phyloP scores from a whole-genome alignment of 2,113 vertebrate genomes.

The Delphinapterus leucas region DNA sequence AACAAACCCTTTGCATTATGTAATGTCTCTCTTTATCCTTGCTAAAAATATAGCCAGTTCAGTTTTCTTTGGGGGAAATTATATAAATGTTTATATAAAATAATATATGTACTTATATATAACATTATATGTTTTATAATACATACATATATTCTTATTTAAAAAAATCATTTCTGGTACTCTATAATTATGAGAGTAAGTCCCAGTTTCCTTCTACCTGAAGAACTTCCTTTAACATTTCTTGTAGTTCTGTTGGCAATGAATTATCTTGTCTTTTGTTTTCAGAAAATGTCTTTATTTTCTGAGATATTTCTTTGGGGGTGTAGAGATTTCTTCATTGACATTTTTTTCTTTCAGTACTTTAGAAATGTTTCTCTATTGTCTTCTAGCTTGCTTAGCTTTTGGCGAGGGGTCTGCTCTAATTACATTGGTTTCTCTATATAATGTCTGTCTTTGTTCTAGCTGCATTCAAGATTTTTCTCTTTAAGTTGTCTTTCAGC shows the following conservation, averaged over 20 bases:
- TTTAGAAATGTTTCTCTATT: background rate
- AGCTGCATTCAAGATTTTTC: background rate
- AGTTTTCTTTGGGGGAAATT: background rate
- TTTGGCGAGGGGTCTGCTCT: background rate
- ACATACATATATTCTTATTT: background rate
- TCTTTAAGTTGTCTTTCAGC: background rate
- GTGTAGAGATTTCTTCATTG: background rate
- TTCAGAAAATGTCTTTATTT: background rate
- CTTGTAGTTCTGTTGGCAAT: background rate
- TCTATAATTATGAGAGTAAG: background rate
- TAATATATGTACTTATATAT: background rate
- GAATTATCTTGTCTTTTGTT: background rate
- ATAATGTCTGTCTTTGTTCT: background rate
- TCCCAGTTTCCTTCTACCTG: background rate
- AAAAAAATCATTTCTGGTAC: background rate
- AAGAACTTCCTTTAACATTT: background rate
- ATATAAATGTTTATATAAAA: background rate
- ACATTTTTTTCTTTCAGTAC: background rate
- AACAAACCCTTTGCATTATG: background rate
- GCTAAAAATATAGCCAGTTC: background rate
- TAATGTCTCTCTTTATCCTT: background rate
- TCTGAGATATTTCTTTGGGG: background rate
- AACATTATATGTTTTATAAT: background rate
- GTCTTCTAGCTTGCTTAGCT: background rate
- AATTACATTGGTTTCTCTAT: background rate